A percentile compares a stretch with the other conserved stretches of the same genome.
Conservation (phyloP, 2,888 invertebrate genomes). For the Chalcis sispes region DNA sequence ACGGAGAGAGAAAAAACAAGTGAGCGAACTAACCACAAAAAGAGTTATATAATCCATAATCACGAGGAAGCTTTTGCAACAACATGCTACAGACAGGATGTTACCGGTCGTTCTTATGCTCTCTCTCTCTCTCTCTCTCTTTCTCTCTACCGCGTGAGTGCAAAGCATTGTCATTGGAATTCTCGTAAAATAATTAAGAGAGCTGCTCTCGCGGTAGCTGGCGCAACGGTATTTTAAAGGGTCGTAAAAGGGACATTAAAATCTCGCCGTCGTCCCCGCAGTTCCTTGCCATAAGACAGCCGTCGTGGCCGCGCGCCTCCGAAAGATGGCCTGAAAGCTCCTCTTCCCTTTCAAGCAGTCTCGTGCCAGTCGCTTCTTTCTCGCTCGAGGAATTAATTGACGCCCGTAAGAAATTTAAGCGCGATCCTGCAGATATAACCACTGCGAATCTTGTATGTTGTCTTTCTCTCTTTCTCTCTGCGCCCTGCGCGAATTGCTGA, state of each 20-base stretch:
- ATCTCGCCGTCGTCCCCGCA: constrained; percentile 67
- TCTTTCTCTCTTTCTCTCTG: too few relatives aligned
- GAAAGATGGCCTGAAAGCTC: constrained; percentile 41
- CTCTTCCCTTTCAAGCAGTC: constrained; percentile 13
- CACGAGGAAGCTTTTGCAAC: constrained; percentile 59
- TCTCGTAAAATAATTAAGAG: constrained; percentile 76
- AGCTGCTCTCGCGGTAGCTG: constrained; percentile 62
- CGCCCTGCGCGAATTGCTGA: neutral
- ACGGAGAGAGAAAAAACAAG: constrained; percentile 8
- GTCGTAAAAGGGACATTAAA: constrained; percentile 75
- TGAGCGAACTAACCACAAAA: constrained; percentile 43
- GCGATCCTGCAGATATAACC: constrained; percentile 1
- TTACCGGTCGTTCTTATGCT: constrained; percentile 71
- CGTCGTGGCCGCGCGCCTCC: constrained; percentile 35
- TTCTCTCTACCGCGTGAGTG: constrained; percentile 20
- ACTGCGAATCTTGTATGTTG: too few relatives aligned
- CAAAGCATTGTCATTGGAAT: constrained; percentile 74
- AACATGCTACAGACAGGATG: constrained; percentile 68
- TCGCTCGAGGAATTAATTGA: constrained; percentile 42
- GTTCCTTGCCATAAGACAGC: constrained; percentile 58
- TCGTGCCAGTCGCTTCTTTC: constrained; percentile 33
- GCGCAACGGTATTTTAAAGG: constrained; percentile 73
- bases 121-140: neutral
- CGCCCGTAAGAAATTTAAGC: constrained; percentile 40
- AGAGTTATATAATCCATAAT: constrained; percentile 61